Evolutionary conservation across 2,888 invertebrate genomes (phyloP).

Genomic region (Rambutsinella grinnellia): DNA sequence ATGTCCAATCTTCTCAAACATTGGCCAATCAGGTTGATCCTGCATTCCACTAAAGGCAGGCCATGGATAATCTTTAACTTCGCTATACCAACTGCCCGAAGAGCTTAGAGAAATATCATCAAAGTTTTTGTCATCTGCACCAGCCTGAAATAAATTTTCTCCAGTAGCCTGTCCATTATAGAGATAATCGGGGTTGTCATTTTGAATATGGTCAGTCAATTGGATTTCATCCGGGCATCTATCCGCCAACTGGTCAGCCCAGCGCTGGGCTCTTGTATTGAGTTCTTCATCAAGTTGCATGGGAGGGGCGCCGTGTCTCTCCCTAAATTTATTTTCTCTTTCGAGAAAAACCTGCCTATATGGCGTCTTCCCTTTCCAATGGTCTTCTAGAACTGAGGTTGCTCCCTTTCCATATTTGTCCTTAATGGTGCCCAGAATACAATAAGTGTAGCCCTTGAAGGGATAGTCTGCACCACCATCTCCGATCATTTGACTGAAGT

Average conservation of each 20-base stretch:
- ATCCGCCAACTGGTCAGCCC: neutral
- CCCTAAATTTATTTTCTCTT: neutral
- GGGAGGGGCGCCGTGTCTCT: neutral
- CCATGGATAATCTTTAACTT: constrained; percentile 1
- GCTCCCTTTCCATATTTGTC: neutral
- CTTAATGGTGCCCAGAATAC: too few relatives aligned
- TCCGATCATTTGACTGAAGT: neutral
- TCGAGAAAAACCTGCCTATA: neutral
- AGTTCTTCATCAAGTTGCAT: neutral
- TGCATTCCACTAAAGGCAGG: neutral
- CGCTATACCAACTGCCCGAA: neutral
- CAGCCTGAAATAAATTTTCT: neutral
- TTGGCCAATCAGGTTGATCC: neutral
- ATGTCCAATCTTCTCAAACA: neutral
- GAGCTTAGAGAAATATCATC: neutral
- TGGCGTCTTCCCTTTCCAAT: neutral
- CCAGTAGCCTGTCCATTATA: neutral
- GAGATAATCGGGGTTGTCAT: neutral
- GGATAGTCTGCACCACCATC: neutral
- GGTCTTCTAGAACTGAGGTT: neutral
- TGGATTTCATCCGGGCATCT: neutral
- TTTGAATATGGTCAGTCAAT: neutral
- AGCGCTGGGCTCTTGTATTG: neutral
- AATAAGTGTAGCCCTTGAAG: neutral
- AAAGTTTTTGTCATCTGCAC: neutral